phyloP scores from a whole-genome alignment of 2,888 invertebrate genomes.

The Stenolophus ochropezus region DNA sequence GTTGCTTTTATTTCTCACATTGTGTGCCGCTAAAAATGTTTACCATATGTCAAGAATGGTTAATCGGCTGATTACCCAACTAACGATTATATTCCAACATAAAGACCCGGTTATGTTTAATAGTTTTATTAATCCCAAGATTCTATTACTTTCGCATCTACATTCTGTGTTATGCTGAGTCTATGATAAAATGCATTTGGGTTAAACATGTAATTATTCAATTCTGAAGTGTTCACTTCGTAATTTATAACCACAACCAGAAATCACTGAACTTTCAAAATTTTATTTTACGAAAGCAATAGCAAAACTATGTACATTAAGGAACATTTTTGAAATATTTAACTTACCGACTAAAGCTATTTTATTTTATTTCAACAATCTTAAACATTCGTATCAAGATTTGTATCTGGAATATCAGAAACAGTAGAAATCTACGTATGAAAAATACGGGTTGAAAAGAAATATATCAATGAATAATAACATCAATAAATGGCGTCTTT shows the following conservation, averaged over 20 bases:
- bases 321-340: too few species aligned
- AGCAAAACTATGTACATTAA: too few species aligned
- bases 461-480: too few species aligned
- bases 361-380: too few species aligned
- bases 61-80: constrained; percentile 36
- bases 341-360: too few species aligned
- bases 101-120: constrained; percentile 5
- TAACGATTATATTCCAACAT: background rate
- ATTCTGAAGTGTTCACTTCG: background rate
- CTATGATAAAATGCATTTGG: background rate
- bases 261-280: background rate
- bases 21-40: constrained; percentile 28
- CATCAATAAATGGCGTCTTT: too few species aligned
- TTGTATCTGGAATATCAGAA: too few species aligned
- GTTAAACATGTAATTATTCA: background rate
- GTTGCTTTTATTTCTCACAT: constrained; percentile 15
- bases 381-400: too few species aligned
- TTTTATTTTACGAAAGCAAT: too few species aligned
- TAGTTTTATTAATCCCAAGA: constrained; percentile 1
- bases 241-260: background rate
- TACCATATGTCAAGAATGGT: constrained; percentile 18
- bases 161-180: background rate
- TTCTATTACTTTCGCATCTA: constrained; percentile 23
- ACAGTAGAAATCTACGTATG: too few species aligned
- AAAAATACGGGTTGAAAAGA: too few species aligned